These are phyloP conservation scores for Dendronephthya gigantea DNA, from an alignment of 64 coral and sea anemone species.

Conservation along the genomic window DNA sequence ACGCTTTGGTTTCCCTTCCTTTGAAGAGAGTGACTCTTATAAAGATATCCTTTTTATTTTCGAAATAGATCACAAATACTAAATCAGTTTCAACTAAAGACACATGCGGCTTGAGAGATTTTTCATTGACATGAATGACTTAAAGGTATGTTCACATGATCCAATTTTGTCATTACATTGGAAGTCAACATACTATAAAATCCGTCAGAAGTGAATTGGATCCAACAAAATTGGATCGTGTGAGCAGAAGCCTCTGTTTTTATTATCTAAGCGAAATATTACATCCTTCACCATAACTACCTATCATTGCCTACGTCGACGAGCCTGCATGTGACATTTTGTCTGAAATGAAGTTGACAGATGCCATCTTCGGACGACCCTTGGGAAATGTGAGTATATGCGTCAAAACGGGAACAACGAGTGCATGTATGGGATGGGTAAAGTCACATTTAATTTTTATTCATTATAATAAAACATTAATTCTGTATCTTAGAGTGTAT, in stretches of 20 bases:
- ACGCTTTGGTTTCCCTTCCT: background rate
- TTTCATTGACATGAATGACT: too few relatives aligned
- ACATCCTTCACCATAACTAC: background rate
- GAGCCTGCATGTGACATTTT: background rate
- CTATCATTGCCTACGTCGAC: background rate
- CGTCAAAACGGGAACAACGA: too few relatives aligned
- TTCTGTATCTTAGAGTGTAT: background rate
- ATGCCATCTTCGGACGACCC: background rate
- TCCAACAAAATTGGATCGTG: too few relatives aligned
- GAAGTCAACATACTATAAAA: too few relatives aligned
- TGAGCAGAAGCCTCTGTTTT: too few relatives aligned
- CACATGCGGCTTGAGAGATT: too few relatives aligned
- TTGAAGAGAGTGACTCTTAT: background rate
- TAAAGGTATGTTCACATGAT: too few relatives aligned
- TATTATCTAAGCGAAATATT: background rate
- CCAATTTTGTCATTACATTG: too few relatives aligned
- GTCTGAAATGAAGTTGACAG: constrained; percentile 19
- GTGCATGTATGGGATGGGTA: too few relatives aligned
- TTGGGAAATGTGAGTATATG: background rate
- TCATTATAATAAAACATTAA: too few relatives aligned
- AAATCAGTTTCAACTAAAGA: background rate
- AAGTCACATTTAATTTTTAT: too few relatives aligned
- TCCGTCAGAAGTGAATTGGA: too few relatives aligned
- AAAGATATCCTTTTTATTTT: constrained; percentile 16
- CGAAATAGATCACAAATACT: background rate